Conservation (phyloP, 2,888 invertebrate species). For the Scaptodrosophila latifasciaeformis region DNA sequence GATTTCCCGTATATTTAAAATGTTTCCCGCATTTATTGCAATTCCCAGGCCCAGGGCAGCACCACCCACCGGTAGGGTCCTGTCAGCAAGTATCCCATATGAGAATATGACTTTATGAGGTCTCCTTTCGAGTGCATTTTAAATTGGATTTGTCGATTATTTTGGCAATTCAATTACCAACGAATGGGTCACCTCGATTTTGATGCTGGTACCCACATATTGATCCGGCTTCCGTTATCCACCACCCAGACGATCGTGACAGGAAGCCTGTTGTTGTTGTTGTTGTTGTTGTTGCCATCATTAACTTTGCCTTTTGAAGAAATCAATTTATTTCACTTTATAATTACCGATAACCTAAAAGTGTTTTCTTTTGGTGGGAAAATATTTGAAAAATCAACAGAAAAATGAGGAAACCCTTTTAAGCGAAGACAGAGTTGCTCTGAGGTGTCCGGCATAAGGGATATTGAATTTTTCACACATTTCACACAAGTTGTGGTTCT, state of each 20-base stretch:
- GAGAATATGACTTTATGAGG: conserved; percentile 38
- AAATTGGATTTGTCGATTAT: conserved; percentile 63
- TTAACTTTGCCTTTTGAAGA: conserved; percentile 58
- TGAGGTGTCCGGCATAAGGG: not conserved
- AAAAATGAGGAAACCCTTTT: conserved; percentile 18
- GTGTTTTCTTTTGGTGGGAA: conserved; percentile 50
- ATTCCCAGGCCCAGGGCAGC: conserved; percentile 34
- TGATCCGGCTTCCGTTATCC: not conserved
- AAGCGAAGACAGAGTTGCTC: too few relatives aligned
- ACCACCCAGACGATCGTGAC: too few relatives aligned
- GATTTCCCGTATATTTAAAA: conserved; percentile 20
- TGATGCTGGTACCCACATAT: conserved; percentile 61
- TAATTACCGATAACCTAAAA: conserved; percentile 55
- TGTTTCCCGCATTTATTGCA: conserved; percentile 6
- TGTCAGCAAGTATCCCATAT: conserved; percentile 14
- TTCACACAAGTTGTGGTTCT: not conserved
- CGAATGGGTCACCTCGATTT: conserved; percentile 4
- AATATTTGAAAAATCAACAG: conserved; percentile 12
- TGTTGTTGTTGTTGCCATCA: conserved; percentile 43
- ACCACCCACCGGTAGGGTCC: conserved; percentile 25
- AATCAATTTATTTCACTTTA: conserved; percentile 67
- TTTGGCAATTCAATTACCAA: conserved; percentile 38
- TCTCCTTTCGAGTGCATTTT: conserved; percentile 36
- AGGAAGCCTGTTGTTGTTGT: too few relatives aligned
- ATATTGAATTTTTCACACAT: not conserved